A percentile compares a stretch with the other conserved stretches of the same genome.
Conservation (phyloP, 2,113 vertebrate species). For the Cygnus atratus region DNA sequence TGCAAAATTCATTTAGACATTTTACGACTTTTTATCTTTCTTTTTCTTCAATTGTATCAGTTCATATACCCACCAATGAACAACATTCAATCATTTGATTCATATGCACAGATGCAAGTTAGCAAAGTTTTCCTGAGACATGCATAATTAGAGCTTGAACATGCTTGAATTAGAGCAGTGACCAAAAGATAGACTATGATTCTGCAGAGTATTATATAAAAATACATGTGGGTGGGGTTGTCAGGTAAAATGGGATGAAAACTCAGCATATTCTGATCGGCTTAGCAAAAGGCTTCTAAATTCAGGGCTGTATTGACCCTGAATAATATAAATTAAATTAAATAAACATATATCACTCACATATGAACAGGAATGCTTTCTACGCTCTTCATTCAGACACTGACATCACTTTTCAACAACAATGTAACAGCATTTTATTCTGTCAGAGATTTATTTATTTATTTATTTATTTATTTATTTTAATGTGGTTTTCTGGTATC, state of each 20-base stretch:
- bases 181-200: not conserved
- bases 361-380: not conserved
- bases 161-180: not conserved
- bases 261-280: not conserved
- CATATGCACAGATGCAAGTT: not conserved
- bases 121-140: not conserved
- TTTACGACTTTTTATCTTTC: not conserved
- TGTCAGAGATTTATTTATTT: not conserved
- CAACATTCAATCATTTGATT: not conserved
- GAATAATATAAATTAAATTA: not conserved
- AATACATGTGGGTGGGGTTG: fast-evolving
- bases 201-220: not conserved
- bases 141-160: not conserved
- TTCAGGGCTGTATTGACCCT: not conserved
- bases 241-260: not conserved
- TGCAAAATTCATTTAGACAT: not conserved
- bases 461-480: not conserved
- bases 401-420: not conserved
- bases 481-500: not conserved
- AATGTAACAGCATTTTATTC: not conserved
- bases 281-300: fast-evolving
- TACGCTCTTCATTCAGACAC: not conserved
- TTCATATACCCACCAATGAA: not conserved
- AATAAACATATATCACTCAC: not conserved
- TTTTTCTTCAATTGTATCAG: not conserved